Conservation (phyloP, 2,113 vertebrate genomes). For the Casuarius casuarius region DNA sequence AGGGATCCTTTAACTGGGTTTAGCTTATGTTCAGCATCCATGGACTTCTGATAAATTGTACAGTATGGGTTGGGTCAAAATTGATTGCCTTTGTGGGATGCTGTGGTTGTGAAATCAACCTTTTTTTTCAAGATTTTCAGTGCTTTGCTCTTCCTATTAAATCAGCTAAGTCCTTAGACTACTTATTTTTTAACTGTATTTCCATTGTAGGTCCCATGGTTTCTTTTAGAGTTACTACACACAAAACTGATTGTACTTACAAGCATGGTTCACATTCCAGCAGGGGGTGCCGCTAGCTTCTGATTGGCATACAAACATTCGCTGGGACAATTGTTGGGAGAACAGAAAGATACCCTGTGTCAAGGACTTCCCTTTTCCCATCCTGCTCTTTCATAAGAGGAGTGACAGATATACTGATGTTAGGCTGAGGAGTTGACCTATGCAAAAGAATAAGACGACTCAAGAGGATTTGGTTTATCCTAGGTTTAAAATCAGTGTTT, state of each 20-base stretch:
- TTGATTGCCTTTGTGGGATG: not conserved
- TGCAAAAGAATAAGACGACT: no score
- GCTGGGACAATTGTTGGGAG: not conserved
- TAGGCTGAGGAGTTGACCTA: not conserved
- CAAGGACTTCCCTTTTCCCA: not conserved
- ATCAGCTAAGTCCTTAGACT: not conserved
- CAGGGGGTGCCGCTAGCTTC: not conserved
- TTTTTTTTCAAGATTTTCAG: not conserved
- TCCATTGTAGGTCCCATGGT: not conserved
- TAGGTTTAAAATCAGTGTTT: not conserved
- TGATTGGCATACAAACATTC: not conserved
- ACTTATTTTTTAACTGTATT: not conserved
- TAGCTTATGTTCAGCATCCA: not conserved
- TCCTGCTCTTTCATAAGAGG: not conserved
- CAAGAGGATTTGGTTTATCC: not conserved
- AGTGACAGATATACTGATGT: not conserved
- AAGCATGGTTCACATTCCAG: not conserved
- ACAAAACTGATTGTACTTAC: not conserved
- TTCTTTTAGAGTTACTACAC: not conserved
- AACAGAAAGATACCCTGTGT: not conserved
- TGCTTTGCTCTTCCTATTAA: not conserved
- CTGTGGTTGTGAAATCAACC: not conserved
- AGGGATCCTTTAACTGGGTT: not conserved
- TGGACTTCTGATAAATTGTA: not conserved
- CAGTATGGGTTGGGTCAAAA: not conserved